Percentiles rank a stretch among this genome's conserved stretches.
phyloP scores from a whole-genome alignment of 2,113 vertebrate species.

The Mirza zaza region DNA sequence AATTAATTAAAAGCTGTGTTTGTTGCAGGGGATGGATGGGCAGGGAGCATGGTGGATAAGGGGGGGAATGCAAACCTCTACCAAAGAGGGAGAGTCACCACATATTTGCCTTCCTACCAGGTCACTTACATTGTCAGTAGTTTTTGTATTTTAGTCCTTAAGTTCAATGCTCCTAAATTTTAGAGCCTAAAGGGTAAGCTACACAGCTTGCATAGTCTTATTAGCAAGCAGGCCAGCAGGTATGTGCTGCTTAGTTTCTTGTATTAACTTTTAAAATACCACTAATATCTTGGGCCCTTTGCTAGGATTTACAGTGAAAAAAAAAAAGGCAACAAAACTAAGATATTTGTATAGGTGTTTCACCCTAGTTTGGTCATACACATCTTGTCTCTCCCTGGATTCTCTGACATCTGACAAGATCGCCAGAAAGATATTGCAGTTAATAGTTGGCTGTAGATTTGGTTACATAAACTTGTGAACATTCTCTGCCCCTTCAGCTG shows the following conservation, averaged over 20 bases:
- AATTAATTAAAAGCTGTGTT: slow-evolving; percentile 52
- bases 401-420: background rate
- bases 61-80: background rate
- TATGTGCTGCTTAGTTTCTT: background rate
- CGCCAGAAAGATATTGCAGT: too few species aligned
- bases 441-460: background rate
- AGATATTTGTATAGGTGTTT: background rate
- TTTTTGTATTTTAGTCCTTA: background rate
- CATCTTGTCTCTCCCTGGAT: background rate
- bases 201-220: too few species aligned
- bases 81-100: background rate
- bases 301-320: background rate
- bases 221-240: too few species aligned
- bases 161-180: background rate
- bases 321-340: background rate
- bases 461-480: background rate
- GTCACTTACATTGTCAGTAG: background rate
- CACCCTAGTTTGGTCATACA: background rate
- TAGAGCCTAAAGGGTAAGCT: background rate
- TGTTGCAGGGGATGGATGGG: background rate
- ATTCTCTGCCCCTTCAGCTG: background rate
- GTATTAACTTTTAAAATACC: background rate
- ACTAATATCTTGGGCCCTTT: background rate
- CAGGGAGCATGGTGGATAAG: background rate
- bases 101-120: background rate